Evolutionary conservation across 2,888 invertebrate species (phyloP), one percentile per base, ranked within the genome.

Genomic region (Meandrusa payeni): DNA sequence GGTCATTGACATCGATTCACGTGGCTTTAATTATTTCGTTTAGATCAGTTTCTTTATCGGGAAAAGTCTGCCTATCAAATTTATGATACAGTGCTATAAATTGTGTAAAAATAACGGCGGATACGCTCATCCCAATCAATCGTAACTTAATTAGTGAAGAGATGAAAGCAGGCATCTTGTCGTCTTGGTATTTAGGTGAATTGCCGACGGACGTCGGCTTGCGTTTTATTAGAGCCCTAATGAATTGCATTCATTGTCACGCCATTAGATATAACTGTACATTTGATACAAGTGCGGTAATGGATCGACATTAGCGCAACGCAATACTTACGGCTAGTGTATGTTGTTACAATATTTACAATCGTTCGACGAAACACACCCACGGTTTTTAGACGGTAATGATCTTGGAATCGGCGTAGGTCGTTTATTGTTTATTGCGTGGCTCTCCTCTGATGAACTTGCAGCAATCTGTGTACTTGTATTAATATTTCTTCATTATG

Each of bases 351-450:
- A 69, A 77, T 81, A 80, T 76, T 76, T 71, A 80, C 77, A 73
- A 75, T 70, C 65, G 58, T 59, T 66, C 64, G 70, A 72, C 70
- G 74, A 69, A 74, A 70, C 61, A 63, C 47, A 64, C 79, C 81
- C 80, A 63, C 55, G 42, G 41, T 55, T 61, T 69, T 62, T 59
- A 66, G 60, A 50, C 71, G 76, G 77, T 83, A 83, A 82, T 85
- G 83, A 81, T 81, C 80, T 76, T 73, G 70, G 69, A 70, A 69
- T 69, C 69, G 56, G 75, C 76, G 83, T 85, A 81, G 83, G 85
- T 69, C 64, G 79, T 76, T 79, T 79, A 78, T 77, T 73, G 66
- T 61, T 61, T 67, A 60, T 69, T 65, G 20, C 41, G 13, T 7
- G 5, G 17, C 12, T 12, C 20, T 31, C 20, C 29, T 31, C 36